A percentile compares a stretch with the other conserved stretches of the same genome.
Conservation (phyloP, 1,140 invertebrate species). For the Arion vulgaris region DNA sequence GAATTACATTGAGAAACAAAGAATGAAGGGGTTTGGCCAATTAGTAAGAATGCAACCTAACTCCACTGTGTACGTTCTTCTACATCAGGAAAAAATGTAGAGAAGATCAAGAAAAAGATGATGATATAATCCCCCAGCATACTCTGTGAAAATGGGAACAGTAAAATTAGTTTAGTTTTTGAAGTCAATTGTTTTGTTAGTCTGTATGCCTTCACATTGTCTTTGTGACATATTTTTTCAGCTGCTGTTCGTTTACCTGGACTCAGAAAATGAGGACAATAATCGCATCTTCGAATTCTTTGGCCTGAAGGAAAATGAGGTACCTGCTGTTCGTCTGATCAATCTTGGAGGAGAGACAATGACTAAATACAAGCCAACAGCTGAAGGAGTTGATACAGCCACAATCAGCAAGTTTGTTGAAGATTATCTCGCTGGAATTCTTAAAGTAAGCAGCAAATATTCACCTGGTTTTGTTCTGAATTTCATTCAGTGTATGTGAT, state of each 20-base stretch:
- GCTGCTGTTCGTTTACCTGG: slow-evolving; percentile 94
- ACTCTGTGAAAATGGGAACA: too few species aligned
- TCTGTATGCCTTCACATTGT: too few species aligned
- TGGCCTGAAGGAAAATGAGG: slow-evolving; percentile 93
- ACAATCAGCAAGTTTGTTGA: slow-evolving; percentile 88
- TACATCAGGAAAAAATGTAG: too few species aligned
- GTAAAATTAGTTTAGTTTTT: too few species aligned
- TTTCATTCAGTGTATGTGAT: too few species aligned
- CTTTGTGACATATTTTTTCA: slow-evolving; percentile 69
- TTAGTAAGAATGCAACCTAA: too few species aligned
- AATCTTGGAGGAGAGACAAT: slow-evolving; percentile 97
- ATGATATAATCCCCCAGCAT: too few species aligned
- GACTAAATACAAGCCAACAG: slow-evolving; percentile 96
- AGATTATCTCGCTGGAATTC: slow-evolving; percentile 90
- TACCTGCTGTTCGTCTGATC: slow-evolving; percentile 94
- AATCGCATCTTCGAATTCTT: slow-evolving; percentile 99
- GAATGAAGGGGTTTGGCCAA: too few species aligned
- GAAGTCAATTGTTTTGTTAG: too few species aligned
- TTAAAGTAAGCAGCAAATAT: slow-evolving; percentile 82
- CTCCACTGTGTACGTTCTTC: too few species aligned
- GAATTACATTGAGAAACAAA: too few species aligned
- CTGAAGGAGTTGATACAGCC: slow-evolving; percentile 83
- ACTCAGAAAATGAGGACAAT: slow-evolving; percentile 96
- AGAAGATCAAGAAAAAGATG: too few species aligned
- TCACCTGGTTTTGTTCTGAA: background rate